phyloP scores from a whole-genome alignment of 1,140 invertebrate genomes.

The Microplitis demolitor region DNA sequence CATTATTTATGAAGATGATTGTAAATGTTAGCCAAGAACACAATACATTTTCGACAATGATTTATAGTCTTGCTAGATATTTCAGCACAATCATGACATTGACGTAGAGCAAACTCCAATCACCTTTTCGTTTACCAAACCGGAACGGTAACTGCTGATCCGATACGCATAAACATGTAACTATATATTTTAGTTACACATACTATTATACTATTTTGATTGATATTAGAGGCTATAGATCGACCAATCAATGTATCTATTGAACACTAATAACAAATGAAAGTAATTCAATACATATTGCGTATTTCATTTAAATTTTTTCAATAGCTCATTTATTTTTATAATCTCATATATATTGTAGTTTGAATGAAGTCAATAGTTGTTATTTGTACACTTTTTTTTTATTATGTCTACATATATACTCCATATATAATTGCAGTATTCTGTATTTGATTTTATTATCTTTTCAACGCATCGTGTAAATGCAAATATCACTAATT shows the following conservation, averaged over 20 bases:
- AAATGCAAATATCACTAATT: no score
- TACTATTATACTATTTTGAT: neutral
- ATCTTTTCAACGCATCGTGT: no score
- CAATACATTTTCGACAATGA: neutral
- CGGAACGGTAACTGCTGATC: neutral
- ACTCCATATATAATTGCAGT: no score
- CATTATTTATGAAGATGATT: neutral
- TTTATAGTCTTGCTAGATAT: neutral
- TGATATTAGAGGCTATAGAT: neutral
- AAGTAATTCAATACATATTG: no score
- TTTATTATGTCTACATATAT: no score
- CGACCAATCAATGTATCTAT: neutral
- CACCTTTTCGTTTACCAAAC: slow-evolving; percentile 14
- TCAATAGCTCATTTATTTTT: no score
- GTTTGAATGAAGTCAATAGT: no score
- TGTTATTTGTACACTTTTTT: no score
- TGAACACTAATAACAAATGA: no score
- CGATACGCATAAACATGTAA: slow-evolving; percentile 4
- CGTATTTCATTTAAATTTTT: no score
- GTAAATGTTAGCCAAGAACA: neutral
- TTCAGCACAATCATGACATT: slow-evolving; percentile 14
- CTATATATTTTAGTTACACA: neutral
- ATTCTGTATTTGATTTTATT: no score
- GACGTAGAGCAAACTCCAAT: slow-evolving; percentile 13
- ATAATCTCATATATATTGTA: no score